phyloP scores from a whole-genome alignment of 2,113 vertebrate species.

The Phaethon lepturus region DNA sequence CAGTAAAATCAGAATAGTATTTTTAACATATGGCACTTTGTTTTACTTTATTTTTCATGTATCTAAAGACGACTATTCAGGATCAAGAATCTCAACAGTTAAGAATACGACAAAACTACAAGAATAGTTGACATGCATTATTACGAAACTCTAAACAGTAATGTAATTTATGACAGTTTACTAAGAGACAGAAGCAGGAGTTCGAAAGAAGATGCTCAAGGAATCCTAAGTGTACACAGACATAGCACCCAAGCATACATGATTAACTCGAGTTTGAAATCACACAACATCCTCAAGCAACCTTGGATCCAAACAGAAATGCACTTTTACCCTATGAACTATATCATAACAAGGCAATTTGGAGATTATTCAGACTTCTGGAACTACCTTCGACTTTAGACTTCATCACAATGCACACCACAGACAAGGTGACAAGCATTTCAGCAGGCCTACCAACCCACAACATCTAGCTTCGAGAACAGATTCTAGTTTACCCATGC shows the following conservation, averaged over 20 bases:
- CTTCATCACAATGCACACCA: rapidly evolving
- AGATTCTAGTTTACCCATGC: neutral
- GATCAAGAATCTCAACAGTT: neutral
- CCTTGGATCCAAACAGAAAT: neutral
- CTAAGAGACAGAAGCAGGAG: neutral
- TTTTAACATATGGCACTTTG: neutral
- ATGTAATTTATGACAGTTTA: neutral
- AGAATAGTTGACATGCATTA: neutral
- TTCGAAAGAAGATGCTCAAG: neutral
- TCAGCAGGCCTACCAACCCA: neutral
- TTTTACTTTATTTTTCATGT: neutral
- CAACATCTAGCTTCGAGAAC: neutral
- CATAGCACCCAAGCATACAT: rapidly evolving
- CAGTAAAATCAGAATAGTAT: neutral
- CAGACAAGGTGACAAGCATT: neutral
- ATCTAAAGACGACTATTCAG: neutral
- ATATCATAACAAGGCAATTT: neutral
- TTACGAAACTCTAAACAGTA: neutral
- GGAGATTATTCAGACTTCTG: neutral
- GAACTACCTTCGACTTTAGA: neutral
- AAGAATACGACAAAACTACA: neutral
- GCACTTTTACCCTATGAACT: neutral
- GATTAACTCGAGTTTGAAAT: neutral
- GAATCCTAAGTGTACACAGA: neutral
- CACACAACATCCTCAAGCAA: neutral